Conservation (phyloP, 1,140 invertebrate genomes). For the Ceratina australensis region DNA sequence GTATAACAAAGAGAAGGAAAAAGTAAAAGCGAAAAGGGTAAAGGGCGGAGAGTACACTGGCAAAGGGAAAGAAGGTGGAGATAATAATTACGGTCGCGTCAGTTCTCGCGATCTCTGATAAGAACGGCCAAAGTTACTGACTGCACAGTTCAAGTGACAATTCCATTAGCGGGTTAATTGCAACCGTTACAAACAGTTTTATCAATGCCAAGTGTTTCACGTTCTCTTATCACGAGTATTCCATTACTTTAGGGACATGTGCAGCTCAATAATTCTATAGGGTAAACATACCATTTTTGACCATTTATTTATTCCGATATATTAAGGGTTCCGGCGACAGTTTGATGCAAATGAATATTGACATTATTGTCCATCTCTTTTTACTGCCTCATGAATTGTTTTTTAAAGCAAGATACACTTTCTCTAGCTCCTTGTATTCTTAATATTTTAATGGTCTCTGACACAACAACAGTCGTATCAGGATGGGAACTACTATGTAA, state of each 20-base stretch:
- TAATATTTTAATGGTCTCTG: too few relatives aligned
- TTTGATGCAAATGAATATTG: too few relatives aligned
- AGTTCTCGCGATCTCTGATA: slow-evolving; percentile 18
- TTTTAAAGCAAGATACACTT: too few relatives aligned
- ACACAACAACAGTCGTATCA: too few relatives aligned
- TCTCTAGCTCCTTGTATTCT: too few relatives aligned
- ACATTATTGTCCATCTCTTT: too few relatives aligned
- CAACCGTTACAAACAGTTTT: not conserved
- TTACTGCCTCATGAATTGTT: too few relatives aligned
- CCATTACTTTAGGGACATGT: not conserved
- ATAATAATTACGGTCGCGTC: slow-evolving; percentile 23
- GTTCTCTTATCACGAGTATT: slow-evolving; percentile 1
- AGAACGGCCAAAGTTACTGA: slow-evolving; percentile 2
- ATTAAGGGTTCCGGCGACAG: too few relatives aligned
- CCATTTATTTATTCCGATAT: too few relatives aligned
- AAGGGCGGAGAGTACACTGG: not conserved
- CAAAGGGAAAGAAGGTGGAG: not conserved
- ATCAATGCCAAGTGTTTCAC: not conserved
- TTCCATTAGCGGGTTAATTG: slow-evolving; percentile 23
- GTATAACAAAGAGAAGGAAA: not conserved
- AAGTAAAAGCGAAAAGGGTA: not conserved
- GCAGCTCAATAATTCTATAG: too few relatives aligned
- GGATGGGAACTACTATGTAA: too few relatives aligned
- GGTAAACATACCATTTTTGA: too few relatives aligned
- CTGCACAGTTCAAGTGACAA: slow-evolving; percentile 27